Evolutionary conservation across 2,888 invertebrate genomes (phyloP).

Genomic region (Cataglyphis altisquamis): DNA sequence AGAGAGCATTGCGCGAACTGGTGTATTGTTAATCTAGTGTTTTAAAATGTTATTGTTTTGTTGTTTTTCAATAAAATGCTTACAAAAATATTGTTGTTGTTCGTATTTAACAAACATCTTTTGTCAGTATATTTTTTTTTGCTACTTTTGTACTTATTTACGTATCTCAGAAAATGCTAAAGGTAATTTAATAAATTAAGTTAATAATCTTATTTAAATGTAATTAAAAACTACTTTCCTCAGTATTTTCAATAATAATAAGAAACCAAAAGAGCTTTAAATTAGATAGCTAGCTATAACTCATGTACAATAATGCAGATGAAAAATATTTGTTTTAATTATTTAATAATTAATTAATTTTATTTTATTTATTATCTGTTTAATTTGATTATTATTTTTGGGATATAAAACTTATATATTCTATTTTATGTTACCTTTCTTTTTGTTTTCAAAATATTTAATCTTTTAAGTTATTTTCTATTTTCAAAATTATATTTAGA

Average conservation of each 20-base stretch:
- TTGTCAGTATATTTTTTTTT: neutral
- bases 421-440: neutral
- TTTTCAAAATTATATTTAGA: neutral
- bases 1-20: slow-evolving; percentile 40
- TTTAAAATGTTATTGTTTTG: slow-evolving; percentile 60
- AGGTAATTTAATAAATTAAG: slow-evolving; percentile 26
- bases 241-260: neutral
- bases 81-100: slow-evolving; percentile 40
- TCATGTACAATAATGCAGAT: neutral
- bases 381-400: neutral
- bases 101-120: slow-evolving; percentile 51
- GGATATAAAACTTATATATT: neutral
- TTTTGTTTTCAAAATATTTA: neutral
- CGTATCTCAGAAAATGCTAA: slow-evolving; percentile 19
- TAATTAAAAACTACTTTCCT: neutral
- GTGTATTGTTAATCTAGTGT: slow-evolving; percentile 55
- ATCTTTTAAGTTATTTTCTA: neutral
- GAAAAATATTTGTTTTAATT: neutral
- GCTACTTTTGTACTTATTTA: neutral
- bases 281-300: neutral
- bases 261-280: neutral
- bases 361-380: neutral
- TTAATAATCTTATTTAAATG: slow-evolving; percentile 9
- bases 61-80: slow-evolving; percentile 75
- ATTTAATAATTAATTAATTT: neutral